These are phyloP conservation scores for Lottia scabra DNA, from an alignment of 2,888 invertebrate species.

Conservation along the genomic window DNA sequence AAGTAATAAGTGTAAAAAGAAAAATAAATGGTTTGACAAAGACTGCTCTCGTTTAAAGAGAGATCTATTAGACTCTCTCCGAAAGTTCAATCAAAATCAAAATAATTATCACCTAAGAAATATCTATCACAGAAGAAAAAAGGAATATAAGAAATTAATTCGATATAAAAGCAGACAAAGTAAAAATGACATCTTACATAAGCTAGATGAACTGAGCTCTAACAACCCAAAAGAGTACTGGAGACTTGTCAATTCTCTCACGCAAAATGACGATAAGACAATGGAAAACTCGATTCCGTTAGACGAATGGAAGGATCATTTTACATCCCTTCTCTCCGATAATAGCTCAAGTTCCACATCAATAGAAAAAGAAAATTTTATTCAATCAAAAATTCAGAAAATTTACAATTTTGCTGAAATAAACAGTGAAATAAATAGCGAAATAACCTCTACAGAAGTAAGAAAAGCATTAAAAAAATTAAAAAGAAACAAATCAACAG, in stretches of 20 bases:
- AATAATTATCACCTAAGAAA: background rate
- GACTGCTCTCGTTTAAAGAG: background rate
- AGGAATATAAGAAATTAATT: background rate
- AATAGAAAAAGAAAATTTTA: background rate
- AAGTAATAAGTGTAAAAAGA: background rate
- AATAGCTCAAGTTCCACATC: background rate
- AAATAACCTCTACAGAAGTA: no score
- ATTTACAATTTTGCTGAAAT: no score
- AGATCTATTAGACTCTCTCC: background rate
- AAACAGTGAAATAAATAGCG: no score
- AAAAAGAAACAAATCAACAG: no score
- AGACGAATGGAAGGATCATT: background rate
- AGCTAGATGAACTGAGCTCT: background rate
- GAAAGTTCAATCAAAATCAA: background rate
- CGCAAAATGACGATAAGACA: no score
- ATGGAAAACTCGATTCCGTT: no score
- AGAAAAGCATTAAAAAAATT: no score
- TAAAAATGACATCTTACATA: background rate
- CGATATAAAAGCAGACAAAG: background rate
- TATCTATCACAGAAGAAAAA: background rate
- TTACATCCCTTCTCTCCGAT: background rate
- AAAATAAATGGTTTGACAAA: background rate
- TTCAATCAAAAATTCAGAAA: background rate
- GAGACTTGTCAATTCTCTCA: no score
- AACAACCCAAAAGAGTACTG: no score